These are phyloP conservation scores for Caenorhabditis auriculariae DNA, from an alignment of 2,888 invertebrate species.

Conservation along the genomic window DNA sequence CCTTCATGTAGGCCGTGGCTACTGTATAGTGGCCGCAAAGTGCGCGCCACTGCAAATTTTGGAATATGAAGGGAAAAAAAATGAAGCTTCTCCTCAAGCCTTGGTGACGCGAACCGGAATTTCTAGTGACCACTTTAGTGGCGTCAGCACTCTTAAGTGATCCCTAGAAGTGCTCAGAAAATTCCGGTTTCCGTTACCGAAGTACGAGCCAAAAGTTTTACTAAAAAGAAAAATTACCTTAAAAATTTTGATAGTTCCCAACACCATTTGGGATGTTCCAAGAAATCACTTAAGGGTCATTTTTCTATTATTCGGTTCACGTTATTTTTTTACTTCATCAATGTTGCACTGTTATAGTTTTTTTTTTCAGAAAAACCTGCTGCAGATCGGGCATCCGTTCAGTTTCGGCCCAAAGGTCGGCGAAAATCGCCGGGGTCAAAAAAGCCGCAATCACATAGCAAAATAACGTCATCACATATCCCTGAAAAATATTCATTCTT, in stretches of 20 bases:
- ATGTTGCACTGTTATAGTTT: too few species aligned
- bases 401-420: conserved; percentile 60
- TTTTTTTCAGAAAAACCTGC: conserved; percentile 53
- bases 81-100: too few species aligned
- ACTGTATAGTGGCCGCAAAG: conserved; percentile 60
- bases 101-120: neutral
- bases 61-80: too few species aligned
- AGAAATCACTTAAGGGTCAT: too few species aligned
- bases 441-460: too few species aligned
- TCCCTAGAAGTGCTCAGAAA: neutral
- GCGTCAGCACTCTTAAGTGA: neutral
- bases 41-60: conserved; percentile 48
- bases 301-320: too few species aligned
- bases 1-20: conserved; percentile 62
- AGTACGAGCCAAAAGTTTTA: too few species aligned
- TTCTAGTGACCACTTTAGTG: neutral
- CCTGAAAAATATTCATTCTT: too few species aligned
- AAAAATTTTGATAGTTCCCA: neutral
- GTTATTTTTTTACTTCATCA: too few species aligned
- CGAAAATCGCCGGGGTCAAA: conserved; percentile 7
- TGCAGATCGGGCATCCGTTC: conserved; percentile 59
- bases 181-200: neutral
- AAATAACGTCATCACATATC: too few species aligned
- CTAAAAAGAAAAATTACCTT: too few species aligned
- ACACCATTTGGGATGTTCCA: neutral